phyloP scores from a whole-genome alignment of 2,888 invertebrate genomes.

The Caenorhabditis sp. region DNA sequence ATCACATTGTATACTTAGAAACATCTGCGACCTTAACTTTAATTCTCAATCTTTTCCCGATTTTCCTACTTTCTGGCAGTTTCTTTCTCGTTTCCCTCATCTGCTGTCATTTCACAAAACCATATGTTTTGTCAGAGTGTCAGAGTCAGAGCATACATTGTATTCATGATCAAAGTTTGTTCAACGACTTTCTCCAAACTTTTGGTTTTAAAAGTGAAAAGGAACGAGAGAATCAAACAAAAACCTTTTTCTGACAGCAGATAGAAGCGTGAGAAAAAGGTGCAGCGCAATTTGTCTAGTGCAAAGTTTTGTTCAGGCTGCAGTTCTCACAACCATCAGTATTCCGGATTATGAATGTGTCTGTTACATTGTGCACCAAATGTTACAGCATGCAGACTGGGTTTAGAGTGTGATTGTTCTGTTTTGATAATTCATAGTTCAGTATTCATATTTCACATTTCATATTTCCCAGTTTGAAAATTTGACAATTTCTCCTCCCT shows the following conservation, averaged over 20 bases:
- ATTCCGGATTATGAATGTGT: conserved; percentile 25
- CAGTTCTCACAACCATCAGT: background rate
- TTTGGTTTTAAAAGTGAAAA: background rate
- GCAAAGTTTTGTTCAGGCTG: conserved; percentile 19
- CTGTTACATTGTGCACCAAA: conserved; percentile 21
- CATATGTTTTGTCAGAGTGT: conserved; percentile 48
- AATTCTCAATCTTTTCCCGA: conserved; percentile 32
- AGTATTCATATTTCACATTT: background rate
- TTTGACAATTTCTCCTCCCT: no score
- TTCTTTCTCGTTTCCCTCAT: conserved; percentile 33
- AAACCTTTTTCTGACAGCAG: background rate
- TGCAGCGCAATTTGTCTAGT: background rate
- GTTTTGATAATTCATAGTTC: background rate
- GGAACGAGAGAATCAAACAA: conserved; percentile 12
- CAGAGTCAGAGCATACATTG: conserved; percentile 36
- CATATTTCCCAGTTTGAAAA: background rate
- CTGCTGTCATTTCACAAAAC: conserved; percentile 41
- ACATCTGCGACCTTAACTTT: conserved; percentile 38
- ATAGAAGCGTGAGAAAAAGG: no score
- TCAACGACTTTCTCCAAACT: conserved; percentile 31
- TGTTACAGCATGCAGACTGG: no score
- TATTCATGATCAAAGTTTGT: conserved; percentile 39
- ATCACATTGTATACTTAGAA: conserved; percentile 13
- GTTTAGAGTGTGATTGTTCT: no score
- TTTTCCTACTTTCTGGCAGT: conserved; percentile 6